Evolutionary conservation across 2,797 vertebrate species (phyloP).

Genomic region (Ctenosaura bakeri): DNA sequence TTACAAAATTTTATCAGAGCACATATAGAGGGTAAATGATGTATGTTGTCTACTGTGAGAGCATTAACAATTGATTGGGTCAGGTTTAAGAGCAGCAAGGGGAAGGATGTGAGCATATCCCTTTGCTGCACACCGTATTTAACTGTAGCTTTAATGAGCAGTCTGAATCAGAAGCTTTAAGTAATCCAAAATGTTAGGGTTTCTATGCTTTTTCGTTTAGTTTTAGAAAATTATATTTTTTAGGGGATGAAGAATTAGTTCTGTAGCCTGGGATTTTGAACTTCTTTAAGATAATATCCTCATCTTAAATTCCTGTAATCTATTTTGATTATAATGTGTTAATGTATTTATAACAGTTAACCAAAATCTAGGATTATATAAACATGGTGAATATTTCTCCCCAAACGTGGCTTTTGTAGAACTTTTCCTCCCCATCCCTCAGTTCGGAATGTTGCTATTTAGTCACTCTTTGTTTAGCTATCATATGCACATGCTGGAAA

Average conservation of each 20-base stretch:
- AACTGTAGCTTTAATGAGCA: slow-evolving; percentile 73
- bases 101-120: slow-evolving; percentile 64
- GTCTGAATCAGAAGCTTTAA: slow-evolving; percentile 60
- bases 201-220: slow-evolving; percentile 20
- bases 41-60: slow-evolving; percentile 61
- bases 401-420: background rate
- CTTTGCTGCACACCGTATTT: slow-evolving; percentile 65
- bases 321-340: slow-evolving; percentile 2
- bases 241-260: background rate
- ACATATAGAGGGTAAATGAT: slow-evolving; percentile 68
- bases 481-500: slow-evolving; percentile 17
- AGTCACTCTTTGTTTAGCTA: background rate
- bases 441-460: background rate
- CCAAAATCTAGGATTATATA: slow-evolving; percentile 22
- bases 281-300: background rate
- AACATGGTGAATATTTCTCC: background rate
- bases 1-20: slow-evolving; percentile 69
- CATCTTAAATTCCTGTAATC: background rate
- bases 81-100: slow-evolving; percentile 72
- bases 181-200: slow-evolving; percentile 56
- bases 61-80: slow-evolving; percentile 71
- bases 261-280: background rate
- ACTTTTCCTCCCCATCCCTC: background rate
- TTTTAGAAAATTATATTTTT: slow-evolving; percentile 2
- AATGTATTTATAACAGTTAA: slow-evolving; percentile 43